These are phyloP conservation scores for Brachionus koreanus DNA, from an alignment of 1,140 invertebrate species.

Conservation along the genomic window DNA sequence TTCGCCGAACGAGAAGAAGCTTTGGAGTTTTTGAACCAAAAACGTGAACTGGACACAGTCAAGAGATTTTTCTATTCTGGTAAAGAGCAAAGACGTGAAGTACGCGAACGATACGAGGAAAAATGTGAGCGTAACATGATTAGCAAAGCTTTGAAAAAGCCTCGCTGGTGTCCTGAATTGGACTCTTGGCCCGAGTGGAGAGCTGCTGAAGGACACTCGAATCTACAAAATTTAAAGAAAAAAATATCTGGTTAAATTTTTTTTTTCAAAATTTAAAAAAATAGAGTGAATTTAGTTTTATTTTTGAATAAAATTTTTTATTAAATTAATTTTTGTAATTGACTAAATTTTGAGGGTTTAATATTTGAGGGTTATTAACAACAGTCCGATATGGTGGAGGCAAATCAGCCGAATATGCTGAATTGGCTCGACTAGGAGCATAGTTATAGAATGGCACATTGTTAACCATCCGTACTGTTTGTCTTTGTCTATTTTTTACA, in stretches of 20 bases:
- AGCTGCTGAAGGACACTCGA: constrained; percentile 8
- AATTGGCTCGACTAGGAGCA: neutral
- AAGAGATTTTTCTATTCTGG: constrained; percentile 23
- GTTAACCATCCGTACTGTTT: neutral
- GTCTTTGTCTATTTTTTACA: neutral
- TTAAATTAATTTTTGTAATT: neutral
- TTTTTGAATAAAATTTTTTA: constrained; percentile 16
- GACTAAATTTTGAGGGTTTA: neutral
- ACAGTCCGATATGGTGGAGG: constrained; percentile 28
- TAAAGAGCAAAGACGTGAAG: constrained; percentile 38
- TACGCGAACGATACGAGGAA: constrained; percentile 8
- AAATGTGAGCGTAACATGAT: constrained; percentile 23
- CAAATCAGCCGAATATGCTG: neutral
- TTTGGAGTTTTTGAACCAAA: constrained; percentile 27
- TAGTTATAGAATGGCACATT: neutral
- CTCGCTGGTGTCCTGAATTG: constrained; percentile 36
- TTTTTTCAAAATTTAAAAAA: neutral
- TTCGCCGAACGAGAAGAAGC: constrained; percentile 12
- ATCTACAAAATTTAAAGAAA: constrained; percentile 8
- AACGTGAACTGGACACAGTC: constrained; percentile 2
- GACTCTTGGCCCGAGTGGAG: constrained; percentile 9
- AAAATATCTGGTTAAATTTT: constrained; percentile 15
- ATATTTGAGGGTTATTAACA: neutral
- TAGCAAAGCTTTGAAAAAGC: neutral
- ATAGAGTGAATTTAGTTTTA: neutral